Evolutionary conservation across 2,113 vertebrate genomes (phyloP), one percentile per base, ranked within the genome.

Genomic region (Panurus biarmicus): DNA sequence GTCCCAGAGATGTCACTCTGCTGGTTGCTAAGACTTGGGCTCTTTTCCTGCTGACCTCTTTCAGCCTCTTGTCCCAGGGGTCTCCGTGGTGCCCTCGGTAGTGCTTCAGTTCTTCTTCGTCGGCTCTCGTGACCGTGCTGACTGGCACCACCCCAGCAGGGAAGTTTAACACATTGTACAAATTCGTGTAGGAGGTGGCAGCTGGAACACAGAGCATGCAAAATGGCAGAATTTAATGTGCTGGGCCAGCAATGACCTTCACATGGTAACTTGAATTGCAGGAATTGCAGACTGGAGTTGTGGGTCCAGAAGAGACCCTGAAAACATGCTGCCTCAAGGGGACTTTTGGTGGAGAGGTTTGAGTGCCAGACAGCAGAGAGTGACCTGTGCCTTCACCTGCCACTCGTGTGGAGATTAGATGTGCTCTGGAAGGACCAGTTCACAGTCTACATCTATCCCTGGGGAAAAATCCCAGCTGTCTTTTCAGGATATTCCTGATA

Each of bases 111-210:
- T 98, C 97, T 73, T 98, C 98, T 80, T 99, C 98, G 0, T 99
- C 98, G 1, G 98, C 97, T 2, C 95, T 84, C 0, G 98, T 99
- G 85, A 98, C 99, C 0, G 48, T 97, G 90, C 98, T 98, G 89
- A 99, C 98, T 0, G 98, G 97, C 58, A 99, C 98, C 22, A 97
- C 97, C 9, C 99, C 99, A 0, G 98, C 98, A 12, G 99, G 98
- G 87, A 99, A 99, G 92, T 98, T 98, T 21, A 99, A 84, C 93
- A 98, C 92, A 29, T 99, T 99, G 95, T 98, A 99, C 33, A 98
- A 58, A 5, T 93, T 5, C 1, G 98, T 98, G 70, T 97, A 98
- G 82, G 96, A 97, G 29, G 96, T 3, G 0, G 93, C 92, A 82
- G 65, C 99, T 99, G 89, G 61, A 95, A 80, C 20, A 79, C 26